Percentiles rank a stretch among this genome's conserved stretches.
These are phyloP conservation scores for Dasypolia templi DNA, from an alignment of 2,888 invertebrate genomes.

Conservation along the genomic window DNA sequence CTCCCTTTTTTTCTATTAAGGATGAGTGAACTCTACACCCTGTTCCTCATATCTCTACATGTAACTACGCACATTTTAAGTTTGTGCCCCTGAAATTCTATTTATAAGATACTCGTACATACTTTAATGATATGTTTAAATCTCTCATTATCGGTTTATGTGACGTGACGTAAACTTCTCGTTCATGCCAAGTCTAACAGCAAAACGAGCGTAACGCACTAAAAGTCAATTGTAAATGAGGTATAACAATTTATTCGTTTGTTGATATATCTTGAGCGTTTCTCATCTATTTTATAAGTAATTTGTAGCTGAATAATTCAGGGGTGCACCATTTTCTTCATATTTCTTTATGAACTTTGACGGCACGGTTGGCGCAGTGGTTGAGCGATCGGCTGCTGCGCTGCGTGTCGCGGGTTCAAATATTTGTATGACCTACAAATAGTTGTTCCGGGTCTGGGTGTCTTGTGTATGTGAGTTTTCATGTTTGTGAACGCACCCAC, in stretches of 20 bases:
- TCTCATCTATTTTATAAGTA: constrained; percentile 3
- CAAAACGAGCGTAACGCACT: constrained; percentile 22
- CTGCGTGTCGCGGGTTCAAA: too few species aligned
- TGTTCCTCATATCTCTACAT: too few species aligned
- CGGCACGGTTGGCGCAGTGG: too few species aligned
- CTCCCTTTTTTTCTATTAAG: too few species aligned
- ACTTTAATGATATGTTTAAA: not conserved
- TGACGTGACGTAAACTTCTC: constrained; percentile 23
- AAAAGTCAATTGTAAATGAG: constrained; percentile 35
- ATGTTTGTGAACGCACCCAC: too few species aligned
- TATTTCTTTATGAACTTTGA: not conserved
- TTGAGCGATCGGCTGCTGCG: too few species aligned
- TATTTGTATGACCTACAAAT: too few species aligned
- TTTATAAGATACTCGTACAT: too few species aligned
- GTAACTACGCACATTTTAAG: too few species aligned
- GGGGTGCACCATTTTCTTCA: not conserved
- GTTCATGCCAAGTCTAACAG: constrained; percentile 41
- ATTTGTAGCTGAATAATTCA: not conserved
- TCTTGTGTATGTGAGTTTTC: too few species aligned
- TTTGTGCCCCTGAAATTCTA: not conserved
- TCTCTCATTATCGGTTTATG: constrained; percentile 15
- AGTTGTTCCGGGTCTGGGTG: too few species aligned
- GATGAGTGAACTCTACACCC: too few species aligned
- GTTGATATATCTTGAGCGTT: not conserved
- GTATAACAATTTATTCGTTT: not conserved